Evolutionary conservation across 2,797 vertebrate genomes (phyloP).

Genomic region (Fundulus diaphanus): DNA sequence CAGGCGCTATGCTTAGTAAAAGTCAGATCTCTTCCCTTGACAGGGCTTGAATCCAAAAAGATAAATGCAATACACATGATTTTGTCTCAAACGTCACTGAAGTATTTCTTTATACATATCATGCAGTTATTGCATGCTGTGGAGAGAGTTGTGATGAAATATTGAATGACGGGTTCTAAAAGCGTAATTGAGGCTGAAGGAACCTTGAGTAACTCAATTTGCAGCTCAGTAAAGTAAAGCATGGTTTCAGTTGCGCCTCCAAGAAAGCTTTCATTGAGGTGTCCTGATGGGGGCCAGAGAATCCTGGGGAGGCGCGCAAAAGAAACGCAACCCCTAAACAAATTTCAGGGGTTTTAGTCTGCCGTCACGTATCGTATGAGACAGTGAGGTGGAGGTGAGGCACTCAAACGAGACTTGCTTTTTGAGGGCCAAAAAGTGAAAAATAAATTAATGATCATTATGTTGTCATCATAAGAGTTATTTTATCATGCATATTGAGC

Average conservation of each 20-base stretch:
- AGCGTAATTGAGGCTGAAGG: conserved; percentile 23
- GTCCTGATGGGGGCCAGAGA: background rate
- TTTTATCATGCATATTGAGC: background rate
- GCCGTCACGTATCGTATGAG: background rate
- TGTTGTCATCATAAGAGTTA: background rate
- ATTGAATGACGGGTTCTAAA: conserved; percentile 37
- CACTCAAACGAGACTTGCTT: background rate
- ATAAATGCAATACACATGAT: conserved; percentile 35
- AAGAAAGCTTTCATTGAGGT: conserved; percentile 2
- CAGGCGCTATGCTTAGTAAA: conserved; percentile 16
- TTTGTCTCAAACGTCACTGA: conserved; percentile 27
- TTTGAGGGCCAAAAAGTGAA: background rate
- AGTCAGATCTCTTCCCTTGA: conserved; percentile 19
- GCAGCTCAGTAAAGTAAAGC: background rate
- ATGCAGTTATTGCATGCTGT: conserved; percentile 12
- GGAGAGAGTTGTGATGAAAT: conserved; percentile 42
- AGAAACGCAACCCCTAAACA: background rate
- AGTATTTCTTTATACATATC: conserved; percentile 6
- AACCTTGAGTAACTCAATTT: conserved; percentile 24
- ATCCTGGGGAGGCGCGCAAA: background rate
- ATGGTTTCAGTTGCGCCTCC: background rate
- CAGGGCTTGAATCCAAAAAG: conserved; percentile 25
- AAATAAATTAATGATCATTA: background rate
- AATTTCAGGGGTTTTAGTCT: background rate
- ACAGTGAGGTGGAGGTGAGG: background rate